Conservation (phyloP, 1,140 invertebrate genomes). For the Temnothorax longispinosus region DNA sequence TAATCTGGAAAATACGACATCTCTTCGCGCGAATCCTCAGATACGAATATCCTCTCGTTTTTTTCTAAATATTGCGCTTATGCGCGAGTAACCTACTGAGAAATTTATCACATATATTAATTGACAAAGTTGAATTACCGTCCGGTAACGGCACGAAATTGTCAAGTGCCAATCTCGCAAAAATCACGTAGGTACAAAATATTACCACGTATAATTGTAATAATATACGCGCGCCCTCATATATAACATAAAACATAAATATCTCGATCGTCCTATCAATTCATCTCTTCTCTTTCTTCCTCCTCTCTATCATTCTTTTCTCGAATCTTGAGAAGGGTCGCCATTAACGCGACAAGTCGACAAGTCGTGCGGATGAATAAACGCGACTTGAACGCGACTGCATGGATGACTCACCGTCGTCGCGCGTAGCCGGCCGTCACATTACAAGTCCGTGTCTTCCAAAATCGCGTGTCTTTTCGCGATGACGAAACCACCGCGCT, state of each 20-base stretch:
- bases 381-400: background rate
- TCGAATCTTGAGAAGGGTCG: background rate
- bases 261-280: background rate
- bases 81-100: background rate
- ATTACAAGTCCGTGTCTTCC: background rate
- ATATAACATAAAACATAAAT: background rate
- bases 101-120: background rate
- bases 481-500: background rate
- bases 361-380: background rate
- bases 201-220: background rate
- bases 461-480: background rate
- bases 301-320: background rate
- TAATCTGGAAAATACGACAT: background rate
- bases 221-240: background rate
- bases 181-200: background rate
- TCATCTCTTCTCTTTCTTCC: background rate
- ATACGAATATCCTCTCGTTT: background rate
- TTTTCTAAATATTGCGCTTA: background rate
- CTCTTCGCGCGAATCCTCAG: background rate
- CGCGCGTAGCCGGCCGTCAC: no score
- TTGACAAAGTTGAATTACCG: no score
- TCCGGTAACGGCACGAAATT: background rate
- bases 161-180: background rate
- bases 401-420: background rate
- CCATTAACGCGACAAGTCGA: background rate